Evolutionary conservation across 2,113 vertebrate genomes (phyloP).

Genomic region (Megalops atlanticus): DNA sequence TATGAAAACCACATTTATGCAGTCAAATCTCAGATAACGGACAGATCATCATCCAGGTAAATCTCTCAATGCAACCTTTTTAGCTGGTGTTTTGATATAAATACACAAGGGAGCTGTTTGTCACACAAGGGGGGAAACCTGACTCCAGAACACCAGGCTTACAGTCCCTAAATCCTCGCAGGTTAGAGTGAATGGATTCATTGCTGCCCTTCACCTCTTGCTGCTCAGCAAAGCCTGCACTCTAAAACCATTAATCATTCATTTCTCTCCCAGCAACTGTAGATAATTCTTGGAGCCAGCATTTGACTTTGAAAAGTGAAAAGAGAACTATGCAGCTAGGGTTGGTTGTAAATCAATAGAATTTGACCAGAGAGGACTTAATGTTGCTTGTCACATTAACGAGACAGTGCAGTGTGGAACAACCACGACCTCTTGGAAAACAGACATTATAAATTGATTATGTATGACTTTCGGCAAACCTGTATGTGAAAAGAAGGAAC

Average conservation of each 20-base stretch:
- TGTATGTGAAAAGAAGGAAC: background rate
- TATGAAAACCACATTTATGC: constrained; percentile 24
- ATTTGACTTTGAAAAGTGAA: constrained; percentile 21
- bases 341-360: constrained; percentile 23
- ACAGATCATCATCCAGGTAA: too few relatives aligned
- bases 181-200: constrained; percentile 47
- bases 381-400: constrained; percentile 37
- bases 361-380: constrained; percentile 31
- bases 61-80: constrained; percentile 36
- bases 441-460: background rate
- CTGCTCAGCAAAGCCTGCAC: constrained; percentile 46
- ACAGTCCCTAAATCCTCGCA: constrained; percentile 25
- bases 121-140: constrained; percentile 34
- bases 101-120: constrained; percentile 36
- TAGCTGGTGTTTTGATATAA: constrained; percentile 48
- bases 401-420: background rate
- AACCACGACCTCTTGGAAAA: background rate
- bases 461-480: background rate
- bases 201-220: constrained; percentile 39
- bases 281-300: constrained; percentile 6
- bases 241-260: constrained; percentile 56
- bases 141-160: constrained; percentile 30
- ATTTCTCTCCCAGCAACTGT: constrained; percentile 35
- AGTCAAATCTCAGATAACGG: constrained; percentile 28
- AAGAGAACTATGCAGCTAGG: constrained; percentile 27